Base-by-base conservation (phyloP, 2,797 vertebrate species). In the Esox masquinongy region DNA sequence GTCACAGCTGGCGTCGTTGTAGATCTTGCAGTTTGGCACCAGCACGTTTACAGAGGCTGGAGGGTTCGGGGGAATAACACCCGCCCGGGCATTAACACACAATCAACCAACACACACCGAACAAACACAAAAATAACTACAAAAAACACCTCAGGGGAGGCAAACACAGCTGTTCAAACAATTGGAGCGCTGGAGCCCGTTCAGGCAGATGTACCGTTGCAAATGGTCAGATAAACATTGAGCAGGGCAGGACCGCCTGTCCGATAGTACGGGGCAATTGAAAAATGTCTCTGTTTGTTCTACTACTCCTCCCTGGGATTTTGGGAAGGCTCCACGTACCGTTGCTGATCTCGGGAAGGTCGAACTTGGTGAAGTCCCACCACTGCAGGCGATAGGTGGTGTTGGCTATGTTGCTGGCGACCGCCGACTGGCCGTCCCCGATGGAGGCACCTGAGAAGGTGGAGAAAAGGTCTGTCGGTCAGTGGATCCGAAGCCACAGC, bases 331-430 rank as follows among this genome's bases (percentile, higher is more conserved):
- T 29, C 9, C 22, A 34, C 59, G 88, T 94, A 99, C 98, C 97
- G 77, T 99, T 99, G 91, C 98, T 99, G 93, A 99, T 98, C 93
- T 99, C 98, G 15, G 98, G 98, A 77, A 99, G 94, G 85, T 99
- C 96, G 68, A 98, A 99, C 80, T 98, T 98, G 67, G 98, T 99
- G 91, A 99, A 99, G 92, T 99, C 97, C 98, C 98, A 99, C 98
- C 98, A 99, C 92, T 99, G 98, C 78, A 99, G 95, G 1, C 98
- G 93, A 87, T 98, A 99, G 16, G 98, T 99, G 67, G 97, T 99
- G 91, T 98, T 99, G 77, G 98, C 98, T 79, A 99, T 99, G 91
- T 99, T 99, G 91, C 97, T 99, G 88, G 98, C 98, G 51, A 99
- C 98, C 0, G 98, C 98, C 51, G 98, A 99, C 91, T 99, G 98